Conservation (phyloP, 1,140 invertebrate genomes). For the Eubasilissa regina region DNA sequence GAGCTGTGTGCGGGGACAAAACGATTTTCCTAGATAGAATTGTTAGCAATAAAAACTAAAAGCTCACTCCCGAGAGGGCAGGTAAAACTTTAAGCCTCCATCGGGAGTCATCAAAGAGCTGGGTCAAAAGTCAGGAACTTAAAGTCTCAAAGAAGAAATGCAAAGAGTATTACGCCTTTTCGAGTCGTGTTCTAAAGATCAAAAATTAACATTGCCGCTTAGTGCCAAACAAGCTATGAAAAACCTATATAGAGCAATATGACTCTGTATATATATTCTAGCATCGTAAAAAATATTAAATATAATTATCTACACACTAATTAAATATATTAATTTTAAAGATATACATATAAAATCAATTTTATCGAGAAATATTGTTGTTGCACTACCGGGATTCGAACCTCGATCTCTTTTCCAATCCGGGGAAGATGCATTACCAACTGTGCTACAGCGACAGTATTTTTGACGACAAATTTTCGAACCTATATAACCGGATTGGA, state of each 20-base stretch:
- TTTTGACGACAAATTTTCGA: too few species aligned
- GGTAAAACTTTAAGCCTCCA: conserved; percentile 36
- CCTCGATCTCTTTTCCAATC: too few species aligned
- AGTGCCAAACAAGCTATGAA: conserved; percentile 7
- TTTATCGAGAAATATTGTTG: too few species aligned
- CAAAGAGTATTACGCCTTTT: not conserved
- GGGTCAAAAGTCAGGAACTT: not conserved
- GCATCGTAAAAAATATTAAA: too few species aligned
- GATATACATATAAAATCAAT: too few species aligned
- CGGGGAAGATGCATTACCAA: too few species aligned
- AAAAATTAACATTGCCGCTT: not conserved
- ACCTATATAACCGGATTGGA: too few species aligned
- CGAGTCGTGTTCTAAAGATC: not conserved
- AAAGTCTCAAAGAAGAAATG: not conserved
- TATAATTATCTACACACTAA: too few species aligned
- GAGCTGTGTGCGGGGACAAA: not conserved
- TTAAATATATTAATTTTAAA: too few species aligned
- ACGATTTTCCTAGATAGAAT: conserved; percentile 33
- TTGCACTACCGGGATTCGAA: too few species aligned
- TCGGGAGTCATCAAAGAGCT: conserved; percentile 23
- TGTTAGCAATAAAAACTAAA: conserved; percentile 41
- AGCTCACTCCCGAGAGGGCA: conserved; percentile 18
- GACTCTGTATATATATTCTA: too few species aligned
- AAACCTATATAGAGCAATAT: not conserved
- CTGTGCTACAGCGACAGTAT: too few species aligned